These are phyloP conservation scores for Gopherus evgoodei DNA, from an alignment of 2,113 vertebrate species.

Conservation along the genomic window DNA sequence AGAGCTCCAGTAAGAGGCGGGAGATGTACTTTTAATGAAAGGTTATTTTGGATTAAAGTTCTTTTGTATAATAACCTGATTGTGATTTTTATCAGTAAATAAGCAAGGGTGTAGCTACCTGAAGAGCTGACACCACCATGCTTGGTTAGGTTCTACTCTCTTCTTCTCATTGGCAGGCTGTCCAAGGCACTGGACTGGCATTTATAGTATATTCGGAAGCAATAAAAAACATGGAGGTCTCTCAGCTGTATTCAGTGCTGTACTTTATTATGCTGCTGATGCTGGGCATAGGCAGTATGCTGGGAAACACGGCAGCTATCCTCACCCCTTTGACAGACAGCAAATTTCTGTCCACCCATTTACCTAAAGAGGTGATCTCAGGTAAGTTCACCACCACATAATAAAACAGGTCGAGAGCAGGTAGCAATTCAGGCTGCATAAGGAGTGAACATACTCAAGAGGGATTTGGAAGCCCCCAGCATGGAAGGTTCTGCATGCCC, in stretches of 20 bases:
- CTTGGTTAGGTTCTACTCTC: neutral
- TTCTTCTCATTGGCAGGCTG: constrained; percentile 78
- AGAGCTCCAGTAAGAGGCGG: neutral
- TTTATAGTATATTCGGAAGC: constrained; percentile 96
- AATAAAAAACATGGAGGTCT: constrained; percentile 92
- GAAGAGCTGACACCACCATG: accelerated
- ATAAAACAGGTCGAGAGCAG: accelerated
- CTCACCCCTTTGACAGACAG: constrained; percentile 91
- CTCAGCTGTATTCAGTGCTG: constrained; percentile 94
- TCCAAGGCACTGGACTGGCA: constrained; percentile 91
- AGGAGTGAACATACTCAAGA: accelerated
- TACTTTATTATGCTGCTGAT: constrained; percentile 94
- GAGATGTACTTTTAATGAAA: neutral
- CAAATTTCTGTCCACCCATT: constrained; percentile 66
- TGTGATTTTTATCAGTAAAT: neutral
- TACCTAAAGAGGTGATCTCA: constrained; percentile 86
- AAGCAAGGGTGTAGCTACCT: neutral
- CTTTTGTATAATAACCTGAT: neutral
- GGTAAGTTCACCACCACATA: constrained; percentile 72
- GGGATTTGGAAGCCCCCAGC: neutral
- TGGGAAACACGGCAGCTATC: constrained; percentile 91
- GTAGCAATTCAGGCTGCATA: neutral
- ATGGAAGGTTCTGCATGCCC: accelerated
- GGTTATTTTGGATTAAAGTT: neutral
- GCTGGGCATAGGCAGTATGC: constrained; percentile 95